Conservation (phyloP, 2,888 invertebrate genomes). For the Xanthorhoe spadicearia region DNA sequence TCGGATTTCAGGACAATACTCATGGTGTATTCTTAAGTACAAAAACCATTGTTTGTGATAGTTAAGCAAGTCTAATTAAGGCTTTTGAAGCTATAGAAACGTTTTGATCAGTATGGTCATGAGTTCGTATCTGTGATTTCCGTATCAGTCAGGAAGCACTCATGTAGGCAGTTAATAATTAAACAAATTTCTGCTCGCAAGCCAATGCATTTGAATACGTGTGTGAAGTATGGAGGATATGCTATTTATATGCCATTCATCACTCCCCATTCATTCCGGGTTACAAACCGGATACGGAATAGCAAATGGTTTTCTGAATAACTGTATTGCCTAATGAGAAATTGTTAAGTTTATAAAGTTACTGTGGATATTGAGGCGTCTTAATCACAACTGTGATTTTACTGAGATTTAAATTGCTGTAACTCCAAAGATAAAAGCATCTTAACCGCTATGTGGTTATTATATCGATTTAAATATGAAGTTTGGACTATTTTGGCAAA, state of each 20-base stretch:
- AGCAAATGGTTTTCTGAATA: slow-evolving; percentile 20
- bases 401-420: too few relatives aligned
- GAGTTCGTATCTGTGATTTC: not conserved
- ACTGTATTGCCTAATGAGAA: slow-evolving; percentile 10
- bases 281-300: slow-evolving; percentile 14
- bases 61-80: too few relatives aligned
- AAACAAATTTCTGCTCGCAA: slow-evolving; percentile 14
- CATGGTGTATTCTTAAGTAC: too few relatives aligned
- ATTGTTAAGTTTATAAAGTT: slow-evolving; percentile 15
- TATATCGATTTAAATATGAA: not conserved
- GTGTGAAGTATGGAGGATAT: not conserved
- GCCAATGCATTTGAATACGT: slow-evolving; percentile 15
- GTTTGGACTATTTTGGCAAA: not conserved
- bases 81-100: too few relatives aligned
- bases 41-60: too few relatives aligned
- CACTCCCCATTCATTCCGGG: slow-evolving; percentile 21
- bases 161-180: slow-evolving; percentile 6
- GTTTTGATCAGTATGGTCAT: not conserved
- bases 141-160: not conserved
- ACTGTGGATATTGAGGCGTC: slow-evolving; percentile 1
- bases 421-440: not conserved
- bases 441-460: not conserved
- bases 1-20: too few relatives aligned
- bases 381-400: not conserved
- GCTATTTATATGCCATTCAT: slow-evolving; percentile 17